Conservation (phyloP, 2,113 vertebrate species). For the Oriolus oriolus region DNA sequence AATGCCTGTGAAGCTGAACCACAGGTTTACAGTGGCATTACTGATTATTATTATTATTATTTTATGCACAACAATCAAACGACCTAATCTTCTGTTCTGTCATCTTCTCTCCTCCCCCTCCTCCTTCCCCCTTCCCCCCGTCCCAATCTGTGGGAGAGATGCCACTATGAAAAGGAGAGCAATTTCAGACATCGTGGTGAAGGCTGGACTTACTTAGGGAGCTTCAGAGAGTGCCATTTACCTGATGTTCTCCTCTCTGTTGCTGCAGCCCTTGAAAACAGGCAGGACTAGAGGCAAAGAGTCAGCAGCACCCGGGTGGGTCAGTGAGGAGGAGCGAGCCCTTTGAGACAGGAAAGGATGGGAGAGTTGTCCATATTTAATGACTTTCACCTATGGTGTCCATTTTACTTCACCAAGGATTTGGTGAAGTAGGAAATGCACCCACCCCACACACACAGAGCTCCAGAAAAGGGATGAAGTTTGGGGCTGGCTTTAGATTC, state of each 20-base stretch:
- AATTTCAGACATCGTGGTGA: background rate
- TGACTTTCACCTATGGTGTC: background rate
- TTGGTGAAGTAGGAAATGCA: background rate
- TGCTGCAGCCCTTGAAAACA: background rate
- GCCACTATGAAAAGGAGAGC: background rate
- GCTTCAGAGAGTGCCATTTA: background rate
- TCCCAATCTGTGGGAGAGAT: background rate
- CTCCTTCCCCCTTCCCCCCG: accelerated
- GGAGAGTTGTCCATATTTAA: background rate
- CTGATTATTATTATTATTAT: background rate
- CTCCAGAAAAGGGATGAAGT: background rate
- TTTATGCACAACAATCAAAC: background rate
- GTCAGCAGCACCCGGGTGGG: background rate
- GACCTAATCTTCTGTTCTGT: background rate
- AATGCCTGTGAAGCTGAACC: background rate
- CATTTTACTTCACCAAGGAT: background rate
- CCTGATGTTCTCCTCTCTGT: background rate
- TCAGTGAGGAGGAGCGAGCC: background rate
- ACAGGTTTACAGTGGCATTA: background rate
- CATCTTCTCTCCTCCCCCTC: background rate
- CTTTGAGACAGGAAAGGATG: background rate
- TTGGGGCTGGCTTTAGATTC: background rate
- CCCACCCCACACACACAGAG: no score
- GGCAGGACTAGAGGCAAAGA: background rate
- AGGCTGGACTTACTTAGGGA: background rate